Base-by-base conservation (phyloP, 2,888 invertebrate genomes). In the Stictocephala bisonia region DNA sequence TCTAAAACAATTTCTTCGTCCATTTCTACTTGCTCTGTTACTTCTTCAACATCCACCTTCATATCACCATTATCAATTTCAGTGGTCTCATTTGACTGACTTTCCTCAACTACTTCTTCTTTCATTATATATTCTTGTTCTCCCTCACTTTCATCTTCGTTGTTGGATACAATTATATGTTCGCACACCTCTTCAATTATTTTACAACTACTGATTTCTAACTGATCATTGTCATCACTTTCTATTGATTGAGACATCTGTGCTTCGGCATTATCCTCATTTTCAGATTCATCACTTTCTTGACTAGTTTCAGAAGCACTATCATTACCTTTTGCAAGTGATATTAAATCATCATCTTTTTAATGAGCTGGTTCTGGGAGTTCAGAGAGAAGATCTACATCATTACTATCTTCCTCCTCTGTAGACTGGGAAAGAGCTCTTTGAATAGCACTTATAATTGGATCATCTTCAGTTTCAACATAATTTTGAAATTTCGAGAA, bases 391-490 rank as follows among this genome's bases (percentile, higher is more conserved):
- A 85, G 79, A 67, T 82, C 82, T 73, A 84, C 84, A 71, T 83
- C 83, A 56, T 80, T 80, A 70, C 82, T 83, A 60, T 83, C 85
- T 71, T 83, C 83, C 77, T 85, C 85, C 4, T 83, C 83, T 73
- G 83, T 83, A 29, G 84, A 82, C 76, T 85, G 84, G 27, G 83
- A 84, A 60, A 85, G 85, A 1, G 83, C 85, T n/a, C n/a, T n/a
- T 77, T 86, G 84, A 76, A 86, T 86, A 6, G 85, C 85, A 51
- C 84, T 84, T 79, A 84, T 83, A 58, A 86, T 83, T 11, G 83
- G 81, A 72, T 87, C 88, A 22, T 89, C 88, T 85, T 86, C 80
- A 76, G 82, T 75, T 75, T 80, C 79, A 4, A 83, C 82, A 48
- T 81, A n/a, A n/a, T n/a, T n/a, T n/a, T n/a, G n/a, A n/a, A n/a